These are phyloP conservation scores for Eriocheir sinensis DNA, from an alignment of 1,140 invertebrate species.

Conservation along the genomic window DNA sequence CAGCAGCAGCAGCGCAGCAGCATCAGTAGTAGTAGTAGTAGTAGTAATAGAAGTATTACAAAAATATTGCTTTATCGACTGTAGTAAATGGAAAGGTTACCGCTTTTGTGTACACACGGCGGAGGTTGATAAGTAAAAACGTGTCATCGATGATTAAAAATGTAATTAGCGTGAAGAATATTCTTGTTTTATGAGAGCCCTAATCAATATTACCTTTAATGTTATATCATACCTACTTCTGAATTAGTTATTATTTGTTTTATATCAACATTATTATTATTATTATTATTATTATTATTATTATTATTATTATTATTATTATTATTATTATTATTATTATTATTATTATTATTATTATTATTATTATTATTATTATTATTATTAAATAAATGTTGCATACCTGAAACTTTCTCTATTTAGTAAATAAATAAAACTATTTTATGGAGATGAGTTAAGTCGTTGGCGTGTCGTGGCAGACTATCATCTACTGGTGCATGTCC, in stretches of 20 bases:
- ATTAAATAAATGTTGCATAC: too few species aligned
- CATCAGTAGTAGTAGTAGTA: too few species aligned
- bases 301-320: conserved; percentile 11
- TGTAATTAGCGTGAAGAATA: background rate
- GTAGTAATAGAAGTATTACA: too few species aligned
- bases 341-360: background rate
- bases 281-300: conserved; percentile 4
- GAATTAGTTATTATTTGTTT: background rate
- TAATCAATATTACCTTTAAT: background rate
- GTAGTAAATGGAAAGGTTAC: background rate
- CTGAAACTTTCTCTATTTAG: too few species aligned
- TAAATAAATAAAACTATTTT: too few species aligned
- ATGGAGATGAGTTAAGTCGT: too few species aligned
- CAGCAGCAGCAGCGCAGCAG: too few species aligned
- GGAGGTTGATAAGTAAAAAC: background rate
- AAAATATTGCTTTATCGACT: too few species aligned
- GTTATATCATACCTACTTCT: background rate
- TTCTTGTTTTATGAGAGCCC: background rate
- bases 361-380: too few species aligned
- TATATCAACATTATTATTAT: background rate
- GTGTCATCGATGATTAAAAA: background rate
- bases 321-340: conserved; percentile 17
- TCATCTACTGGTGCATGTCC: too few species aligned
- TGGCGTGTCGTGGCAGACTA: too few species aligned
- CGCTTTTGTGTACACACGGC: background rate